Conservation (phyloP, 2,797 vertebrate genomes). For the Leuciscus waleckii region DNA sequence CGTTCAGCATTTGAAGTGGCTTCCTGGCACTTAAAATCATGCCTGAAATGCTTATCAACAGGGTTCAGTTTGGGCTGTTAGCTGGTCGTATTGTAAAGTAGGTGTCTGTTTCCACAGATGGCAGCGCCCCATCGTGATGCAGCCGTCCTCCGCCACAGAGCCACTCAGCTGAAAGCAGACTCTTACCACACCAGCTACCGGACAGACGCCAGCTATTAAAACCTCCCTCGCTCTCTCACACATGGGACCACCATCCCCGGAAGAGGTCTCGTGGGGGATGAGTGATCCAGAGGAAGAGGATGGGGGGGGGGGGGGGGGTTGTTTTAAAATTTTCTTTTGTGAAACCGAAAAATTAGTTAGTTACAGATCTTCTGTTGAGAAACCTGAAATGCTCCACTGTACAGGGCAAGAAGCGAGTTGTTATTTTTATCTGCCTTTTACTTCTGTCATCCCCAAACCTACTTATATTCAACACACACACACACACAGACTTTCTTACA, state of each 20-base stretch:
- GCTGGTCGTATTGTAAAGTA: not conserved
- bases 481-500: conserved; percentile 5
- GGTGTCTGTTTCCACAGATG: conserved; percentile 54
- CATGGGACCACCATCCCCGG: conserved; percentile 49
- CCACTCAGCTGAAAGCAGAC: conserved; percentile 93
- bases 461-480: conserved; percentile 9
- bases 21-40: not conserved
- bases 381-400: conserved; percentile 47
- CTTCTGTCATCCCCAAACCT: conserved; percentile 8
- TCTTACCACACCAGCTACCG: conserved; percentile 92
- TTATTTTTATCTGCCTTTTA: conserved; percentile 40
- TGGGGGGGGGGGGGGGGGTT: not conserved
- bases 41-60: conserved; percentile 2
- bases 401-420: conserved; percentile 22
- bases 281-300: conserved; percentile 30
- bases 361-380: conserved; percentile 44
- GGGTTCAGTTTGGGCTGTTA: not conserved
- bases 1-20: not conserved
- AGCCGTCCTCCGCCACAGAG: conserved; percentile 95
- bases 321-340: too few relatives aligned
- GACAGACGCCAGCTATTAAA: conserved; percentile 88
- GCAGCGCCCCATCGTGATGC: conserved; percentile 85
- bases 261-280: conserved; percentile 46
- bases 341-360: too few relatives aligned
- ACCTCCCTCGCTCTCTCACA: conserved; percentile 25